phyloP scores from a whole-genome alignment of 2,113 vertebrate genomes.

The Rhipidura dahli region DNA sequence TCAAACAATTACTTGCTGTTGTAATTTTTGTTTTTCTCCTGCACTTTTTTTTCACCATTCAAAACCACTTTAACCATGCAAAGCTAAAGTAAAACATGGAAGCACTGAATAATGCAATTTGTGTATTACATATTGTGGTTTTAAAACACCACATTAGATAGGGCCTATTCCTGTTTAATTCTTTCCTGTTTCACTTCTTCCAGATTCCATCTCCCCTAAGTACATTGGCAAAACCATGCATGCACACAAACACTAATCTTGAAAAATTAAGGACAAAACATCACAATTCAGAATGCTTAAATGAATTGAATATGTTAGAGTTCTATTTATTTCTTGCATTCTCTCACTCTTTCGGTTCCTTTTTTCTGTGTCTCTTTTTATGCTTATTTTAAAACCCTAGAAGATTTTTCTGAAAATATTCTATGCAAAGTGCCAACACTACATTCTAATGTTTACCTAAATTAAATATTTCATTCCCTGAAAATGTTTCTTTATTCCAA shows the following conservation, averaged over 20 bases:
- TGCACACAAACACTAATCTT: background rate
- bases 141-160: background rate
- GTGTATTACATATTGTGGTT: background rate
- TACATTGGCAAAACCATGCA: background rate
- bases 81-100: background rate
- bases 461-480: constrained; percentile 10
- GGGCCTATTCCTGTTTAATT: background rate
- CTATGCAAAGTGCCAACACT: background rate
- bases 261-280: background rate
- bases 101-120: background rate
- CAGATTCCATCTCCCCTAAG: background rate
- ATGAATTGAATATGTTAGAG: background rate
- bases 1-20: background rate
- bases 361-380: background rate
- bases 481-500: constrained; percentile 3
- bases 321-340: background rate
- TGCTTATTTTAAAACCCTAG: background rate
- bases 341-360: background rate
- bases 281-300: background rate
- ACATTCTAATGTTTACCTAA: constrained; percentile 42
- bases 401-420: background rate
- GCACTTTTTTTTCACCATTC: background rate
- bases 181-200: background rate
- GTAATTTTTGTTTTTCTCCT: background rate
- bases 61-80: background rate